Evolutionary conservation across 2,113 vertebrate species (phyloP).

Genomic region (Larimichthys crocea): DNA sequence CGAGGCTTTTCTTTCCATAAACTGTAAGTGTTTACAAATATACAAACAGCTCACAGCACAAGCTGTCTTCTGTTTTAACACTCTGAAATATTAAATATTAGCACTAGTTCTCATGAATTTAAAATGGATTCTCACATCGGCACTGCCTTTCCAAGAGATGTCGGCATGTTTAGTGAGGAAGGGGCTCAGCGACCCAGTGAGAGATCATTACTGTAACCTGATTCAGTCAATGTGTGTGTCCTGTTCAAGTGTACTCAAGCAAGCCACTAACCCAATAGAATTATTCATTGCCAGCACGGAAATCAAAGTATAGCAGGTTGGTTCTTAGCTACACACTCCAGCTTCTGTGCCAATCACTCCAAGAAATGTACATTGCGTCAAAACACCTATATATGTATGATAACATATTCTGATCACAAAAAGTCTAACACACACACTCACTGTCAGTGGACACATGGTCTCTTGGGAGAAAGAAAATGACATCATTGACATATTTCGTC

Average conservation of each 20-base stretch:
- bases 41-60: conserved; percentile 54
- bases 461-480: not conserved
- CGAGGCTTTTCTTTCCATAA: conserved; percentile 34
- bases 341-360: not conserved
- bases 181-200: not conserved
- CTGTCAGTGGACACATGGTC: not conserved
- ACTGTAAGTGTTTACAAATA: conserved; percentile 44
- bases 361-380: not conserved
- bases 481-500: not conserved
- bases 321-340: not conserved
- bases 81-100: conserved; percentile 66
- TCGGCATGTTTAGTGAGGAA: conserved; percentile 20
- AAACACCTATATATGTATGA: not conserved
- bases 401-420: not conserved
- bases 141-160: conserved; percentile 29
- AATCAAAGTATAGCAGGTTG: not conserved
- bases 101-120: conserved; percentile 55
- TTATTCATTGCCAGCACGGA: not conserved
- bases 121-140: conserved; percentile 41
- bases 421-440: no score
- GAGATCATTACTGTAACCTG: conserved; percentile 22
- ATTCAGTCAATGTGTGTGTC: conserved; percentile 15
- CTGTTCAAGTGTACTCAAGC: not conserved
- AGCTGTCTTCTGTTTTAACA: conserved; percentile 48
- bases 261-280: not conserved